Base-by-base conservation (phyloP, 1,140 invertebrate species). In the Leptopilina clavipes region DNA sequence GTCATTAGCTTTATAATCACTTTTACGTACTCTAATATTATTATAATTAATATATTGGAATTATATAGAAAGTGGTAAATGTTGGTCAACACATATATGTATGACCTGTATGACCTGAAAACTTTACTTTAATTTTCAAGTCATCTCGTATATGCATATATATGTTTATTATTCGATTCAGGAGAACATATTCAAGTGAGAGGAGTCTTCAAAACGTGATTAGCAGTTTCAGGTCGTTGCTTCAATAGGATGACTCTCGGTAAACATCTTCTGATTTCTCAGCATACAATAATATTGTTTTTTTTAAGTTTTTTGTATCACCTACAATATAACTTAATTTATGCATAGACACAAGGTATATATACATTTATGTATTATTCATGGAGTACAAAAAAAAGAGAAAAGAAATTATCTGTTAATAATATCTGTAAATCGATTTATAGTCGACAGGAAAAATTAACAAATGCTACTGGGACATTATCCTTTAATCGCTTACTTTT, bases 221-320 rank as follows among this genome's bases (percentile, higher is more conserved):
- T 45, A 45, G 44, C 56, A 59, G 56, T 59, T 59, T 59, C 56
- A 59, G 56, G 56, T 59, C 56, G 22, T 25, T 59, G 56, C 56
- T 59, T 59, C 56, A 59, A 59, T 19, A 59, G 56, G 19, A 8
- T 59, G 1, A 59, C 11, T 22, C 56, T 19, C 2, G 12, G 44
- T 45, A 45, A 59, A 59, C 19, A 22, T 59, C 56, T 59, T 59
- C 10, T 3, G 18, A 59, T 25, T 59, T 22, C 18, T 59, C 18
- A 59, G 9, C 56, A 11, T 25, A 25, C 56, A 8, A 59, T 25
- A 8, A 59, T 59, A n/a, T 45, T 45, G 8, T 45, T 14, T 59
- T 31, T 1, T 12, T 11, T 59, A 25, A 19, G 10, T 22, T 59
- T 59, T 19, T 10, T 25, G 10, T 14, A 14, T 14, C 44, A 45